Evolutionary conservation across 2,797 vertebrate species (phyloP), one percentile per base, ranked within the genome.

Genomic region (Rhadinocentrus ornatus): DNA sequence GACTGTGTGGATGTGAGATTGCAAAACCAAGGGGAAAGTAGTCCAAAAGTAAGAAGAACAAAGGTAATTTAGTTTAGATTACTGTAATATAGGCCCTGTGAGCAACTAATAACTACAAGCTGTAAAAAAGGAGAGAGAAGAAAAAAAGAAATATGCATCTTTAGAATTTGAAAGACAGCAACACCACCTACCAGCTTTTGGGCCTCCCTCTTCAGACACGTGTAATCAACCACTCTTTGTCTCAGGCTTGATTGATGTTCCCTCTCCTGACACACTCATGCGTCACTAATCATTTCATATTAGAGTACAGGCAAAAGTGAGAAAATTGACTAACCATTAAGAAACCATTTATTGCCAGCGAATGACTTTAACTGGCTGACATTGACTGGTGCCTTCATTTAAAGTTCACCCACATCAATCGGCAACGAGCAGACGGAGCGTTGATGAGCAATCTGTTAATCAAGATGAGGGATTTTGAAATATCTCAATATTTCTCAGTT

Each of bases 271-370:
- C 82, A 86, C 84, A 82, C 82, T 74, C 88, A 80, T 79, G 90
- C 82, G 27, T 89, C 89, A 82, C 92, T 90, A 90, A 93, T 92
- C 88, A 90, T 91, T 90, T 90, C 79, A 90, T 89, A 86, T 62
- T 77, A 87, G 86, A 82, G 83, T 62, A 72, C 65, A 60, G 22
- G 46, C 74, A 86, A 83, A 88, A 87, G 75, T 83, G 81, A 58
- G 80, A 77, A 86, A 86, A 90, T 85, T 84, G 82, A 91, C 84
- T 82, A 84, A 84, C 83, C 83, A 89, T 91, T 90, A 89, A 89
- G 82, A 89, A 87, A 71, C 69, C 83, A 88, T 91, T 91, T 82
- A 85, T 88, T 82, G 82, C 72, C 80, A 78, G 83, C 81, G 76
- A 75, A 87, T 60, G 3, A 66, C 69, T 75, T 84, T 87, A 88